These are phyloP conservation scores for Sceliomorpha sp. DNA, from an alignment of 2,888 invertebrate species.

Conservation along the genomic window DNA sequence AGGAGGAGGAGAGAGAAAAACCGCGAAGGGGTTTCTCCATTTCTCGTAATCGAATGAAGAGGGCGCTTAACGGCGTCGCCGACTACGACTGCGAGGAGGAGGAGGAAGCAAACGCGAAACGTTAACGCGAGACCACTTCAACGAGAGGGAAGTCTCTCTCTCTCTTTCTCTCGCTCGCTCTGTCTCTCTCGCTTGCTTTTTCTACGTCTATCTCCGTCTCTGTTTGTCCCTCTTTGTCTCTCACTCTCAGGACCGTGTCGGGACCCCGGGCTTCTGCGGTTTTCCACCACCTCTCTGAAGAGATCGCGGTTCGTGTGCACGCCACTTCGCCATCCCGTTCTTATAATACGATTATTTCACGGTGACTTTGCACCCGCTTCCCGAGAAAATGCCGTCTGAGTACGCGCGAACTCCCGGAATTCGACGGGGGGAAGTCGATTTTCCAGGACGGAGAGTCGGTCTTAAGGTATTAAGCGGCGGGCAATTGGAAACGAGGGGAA, in stretches of 20 bases:
- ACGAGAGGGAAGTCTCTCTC: too few relatives aligned
- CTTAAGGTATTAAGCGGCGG: too few relatives aligned
- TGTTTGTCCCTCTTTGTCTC: too few relatives aligned
- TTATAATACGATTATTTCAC: slow-evolving; percentile 57
- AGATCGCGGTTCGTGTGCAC: slow-evolving; percentile 41
- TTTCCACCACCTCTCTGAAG: slow-evolving; percentile 14
- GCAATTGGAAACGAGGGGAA: too few relatives aligned
- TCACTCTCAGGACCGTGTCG: too few relatives aligned
- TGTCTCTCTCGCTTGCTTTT: too few relatives aligned
- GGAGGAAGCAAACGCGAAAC: slow-evolving; percentile 44
- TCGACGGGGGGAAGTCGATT: slow-evolving; percentile 1
- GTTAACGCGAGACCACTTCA: slow-evolving; percentile 52
- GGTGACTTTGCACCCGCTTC: slow-evolving; percentile 38
- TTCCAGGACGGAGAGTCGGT: too few relatives aligned
- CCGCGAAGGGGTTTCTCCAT: slow-evolving; percentile 46
- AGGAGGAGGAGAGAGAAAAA: neutral
- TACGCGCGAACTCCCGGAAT: neutral
- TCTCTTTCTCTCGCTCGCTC: too few relatives aligned
- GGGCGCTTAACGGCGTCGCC: slow-evolving; percentile 30
- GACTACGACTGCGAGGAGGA: slow-evolving; percentile 17
- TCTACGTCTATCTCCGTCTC: too few relatives aligned
- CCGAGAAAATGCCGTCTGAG: slow-evolving; percentile 32
- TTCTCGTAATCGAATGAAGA: slow-evolving; percentile 60
- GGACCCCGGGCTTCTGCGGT: too few relatives aligned
- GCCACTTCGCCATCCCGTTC: slow-evolving; percentile 46